Conservation (phyloP, 2,113 vertebrate species). For the Hiodon alosoides region DNA sequence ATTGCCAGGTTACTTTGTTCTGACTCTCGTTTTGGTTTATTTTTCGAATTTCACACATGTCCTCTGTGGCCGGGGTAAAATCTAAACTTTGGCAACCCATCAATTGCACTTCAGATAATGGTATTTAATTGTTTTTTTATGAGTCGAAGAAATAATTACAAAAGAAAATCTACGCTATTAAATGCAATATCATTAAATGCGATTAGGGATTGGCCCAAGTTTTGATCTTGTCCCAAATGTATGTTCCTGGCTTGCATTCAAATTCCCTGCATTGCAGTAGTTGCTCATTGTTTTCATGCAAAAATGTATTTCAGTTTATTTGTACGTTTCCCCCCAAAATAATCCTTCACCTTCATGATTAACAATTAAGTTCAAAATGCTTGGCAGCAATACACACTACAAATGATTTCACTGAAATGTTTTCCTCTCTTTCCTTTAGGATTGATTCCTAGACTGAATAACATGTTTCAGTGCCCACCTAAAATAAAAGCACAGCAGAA, state of each 20-base stretch:
- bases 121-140: no score
- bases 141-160: no score
- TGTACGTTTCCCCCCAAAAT: slow-evolving; percentile 57
- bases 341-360: slow-evolving; percentile 67
- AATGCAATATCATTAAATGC: slow-evolving; percentile 36
- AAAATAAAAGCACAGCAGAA: neutral
- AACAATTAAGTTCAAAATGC: slow-evolving; percentile 55
- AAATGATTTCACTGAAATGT: neutral
- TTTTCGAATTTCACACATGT: no score
- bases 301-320: slow-evolving; percentile 51
- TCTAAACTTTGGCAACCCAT: no score
- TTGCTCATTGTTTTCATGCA: slow-evolving; percentile 58
- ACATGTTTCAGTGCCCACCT: neutral
- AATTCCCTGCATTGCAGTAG: slow-evolving; percentile 36
- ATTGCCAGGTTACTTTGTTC: no score
- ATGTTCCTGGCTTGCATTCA: slow-evolving; percentile 44
- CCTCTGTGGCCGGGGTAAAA: no score
- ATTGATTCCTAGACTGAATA: slow-evolving; percentile 5
- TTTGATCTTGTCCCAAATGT: slow-evolving; percentile 1
- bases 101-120: no score
- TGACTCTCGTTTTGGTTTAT: no score
- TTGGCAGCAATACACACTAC: neutral
- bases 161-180: slow-evolving; percentile 31
- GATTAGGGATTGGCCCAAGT: slow-evolving; percentile 15
- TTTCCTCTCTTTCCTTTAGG: neutral